These are phyloP conservation scores for Trichechus manatus DNA, from an alignment of 2,113 vertebrate genomes.

Conservation along the genomic window DNA sequence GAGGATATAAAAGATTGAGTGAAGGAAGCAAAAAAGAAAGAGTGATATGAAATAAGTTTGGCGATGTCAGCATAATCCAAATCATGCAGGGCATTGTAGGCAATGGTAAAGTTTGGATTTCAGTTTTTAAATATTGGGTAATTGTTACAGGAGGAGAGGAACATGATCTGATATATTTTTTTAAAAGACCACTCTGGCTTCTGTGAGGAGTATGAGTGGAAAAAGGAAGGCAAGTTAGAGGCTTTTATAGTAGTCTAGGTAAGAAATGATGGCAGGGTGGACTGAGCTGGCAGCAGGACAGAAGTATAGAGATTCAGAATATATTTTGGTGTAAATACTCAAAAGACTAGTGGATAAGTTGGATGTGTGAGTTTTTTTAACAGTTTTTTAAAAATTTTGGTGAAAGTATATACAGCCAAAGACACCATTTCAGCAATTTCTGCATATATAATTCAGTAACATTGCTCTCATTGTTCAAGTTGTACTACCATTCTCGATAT, in stretches of 20 bases:
- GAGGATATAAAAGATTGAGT: not conserved
- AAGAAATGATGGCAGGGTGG: not conserved
- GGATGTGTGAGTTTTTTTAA: not conserved
- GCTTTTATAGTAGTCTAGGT: not conserved
- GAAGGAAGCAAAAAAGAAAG: not conserved
- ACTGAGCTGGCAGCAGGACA: not conserved
- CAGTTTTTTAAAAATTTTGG: too few species aligned
- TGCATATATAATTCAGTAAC: too few species aligned
- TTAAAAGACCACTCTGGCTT: not conserved
- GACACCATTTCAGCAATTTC: too few species aligned
- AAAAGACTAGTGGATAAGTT: not conserved
- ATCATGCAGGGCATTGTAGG: not conserved
- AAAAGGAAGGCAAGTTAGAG: not conserved
- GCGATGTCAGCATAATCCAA: not conserved
- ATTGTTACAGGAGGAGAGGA: not conserved
- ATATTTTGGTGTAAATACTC: not conserved
- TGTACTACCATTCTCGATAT: too few species aligned
- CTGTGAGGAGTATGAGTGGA: not conserved
- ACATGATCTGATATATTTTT: not conserved
- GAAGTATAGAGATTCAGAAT: not conserved
- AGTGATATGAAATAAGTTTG: not conserved
- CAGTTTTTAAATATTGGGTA: not conserved
- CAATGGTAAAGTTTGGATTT: not conserved
- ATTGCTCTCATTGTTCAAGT: too few species aligned
- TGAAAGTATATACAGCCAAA: too few species aligned